Conservation (phyloP, 2,888 invertebrate genomes). For the Galerucella calmariensis region DNA sequence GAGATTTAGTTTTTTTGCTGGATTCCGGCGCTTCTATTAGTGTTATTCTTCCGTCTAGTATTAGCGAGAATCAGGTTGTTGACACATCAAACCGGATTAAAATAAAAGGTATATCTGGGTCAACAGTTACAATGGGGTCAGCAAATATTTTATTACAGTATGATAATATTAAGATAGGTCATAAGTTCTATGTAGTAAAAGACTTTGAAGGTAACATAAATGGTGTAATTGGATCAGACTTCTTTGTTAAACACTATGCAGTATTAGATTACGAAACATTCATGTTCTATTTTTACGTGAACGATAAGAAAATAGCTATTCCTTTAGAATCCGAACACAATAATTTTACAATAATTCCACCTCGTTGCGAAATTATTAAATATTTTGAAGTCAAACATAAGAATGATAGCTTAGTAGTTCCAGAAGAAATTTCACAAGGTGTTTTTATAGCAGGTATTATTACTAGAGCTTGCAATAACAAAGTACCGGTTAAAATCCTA, state of each 20-base stretch:
- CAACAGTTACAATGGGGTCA: conserved; percentile 28
- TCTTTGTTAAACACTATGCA: no score
- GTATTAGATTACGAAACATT: no score
- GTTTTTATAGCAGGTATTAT: conserved; percentile 14
- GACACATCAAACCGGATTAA: conserved; percentile 25
- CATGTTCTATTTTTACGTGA: not conserved
- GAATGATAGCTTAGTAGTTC: conserved; percentile 9
- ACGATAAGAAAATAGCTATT: conserved; percentile 9
- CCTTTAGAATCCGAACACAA: conserved; percentile 33
- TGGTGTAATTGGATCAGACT: no score
- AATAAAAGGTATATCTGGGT: conserved; percentile 22
- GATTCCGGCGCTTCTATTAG: conserved; percentile 4
- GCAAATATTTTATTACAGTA: conserved; percentile 25
- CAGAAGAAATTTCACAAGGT: not conserved
- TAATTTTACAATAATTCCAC: conserved; percentile 26
- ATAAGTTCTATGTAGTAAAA: conserved; percentile 32
- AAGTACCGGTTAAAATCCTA: no score
- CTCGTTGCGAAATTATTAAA: conserved; percentile 39
- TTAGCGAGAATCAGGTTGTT: conserved; percentile 23
- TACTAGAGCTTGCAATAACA: no score
- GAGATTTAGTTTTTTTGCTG: no score
- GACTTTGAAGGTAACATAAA: no score
- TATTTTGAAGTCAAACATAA: conserved; percentile 24
- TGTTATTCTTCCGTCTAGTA: conserved; percentile 21
- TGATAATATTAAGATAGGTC: conserved; percentile 20